Base-by-base conservation (phyloP, 1,140 invertebrate species). In the Brachionus asplanchnoidis region DNA sequence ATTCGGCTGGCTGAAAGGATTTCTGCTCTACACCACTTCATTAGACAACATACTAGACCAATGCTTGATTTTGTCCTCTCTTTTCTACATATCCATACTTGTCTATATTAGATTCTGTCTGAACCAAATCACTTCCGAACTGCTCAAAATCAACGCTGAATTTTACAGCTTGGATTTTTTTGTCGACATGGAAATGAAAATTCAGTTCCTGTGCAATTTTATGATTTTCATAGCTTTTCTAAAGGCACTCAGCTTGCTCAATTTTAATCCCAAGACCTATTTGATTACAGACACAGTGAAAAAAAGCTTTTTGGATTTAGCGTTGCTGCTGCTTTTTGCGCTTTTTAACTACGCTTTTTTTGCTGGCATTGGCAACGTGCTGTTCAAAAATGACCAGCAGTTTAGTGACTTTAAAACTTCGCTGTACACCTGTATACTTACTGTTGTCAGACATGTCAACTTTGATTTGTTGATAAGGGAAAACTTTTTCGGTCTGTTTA, bases 161-260 rank as follows among this genome's bases (percentile, higher is more conserved):
- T 77, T 50, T 50, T 77, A 77, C 46, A 77, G 42, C 28, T 26
- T 77, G 17, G 73, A 77, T 14, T 77, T 14, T 77, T 46, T 50
- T 77, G 40, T 77, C 17, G 53, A 77, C 26, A 50, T 20, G 17
- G 73, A 77, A 77, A 77, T 50, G 12, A 46, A 23, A 26, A 80
- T 60, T 80, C 50, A 66, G 53, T 56, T 80, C 28, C n/a, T 46
- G 1, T 80, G 28, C 11, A 66, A 66, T 80, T 66, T 80, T 8
- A 80, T 80, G 78, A 60, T 80, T n/a, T 60, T 80, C 42, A 17
- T 80, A 80, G 32, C 50, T 12, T 80, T 80, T 80, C 40, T 80
- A 40, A 80, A 80, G 42, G 28, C 42, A 14, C 32, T 80, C 2
- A 80, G 42, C 14, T 36, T 80, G 14, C 32, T 60, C 2, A 60